A percentile compares a stretch with the other conserved stretches of the same genome.
Conservation (phyloP, 2,797 vertebrate genomes). For the Lemur catta region DNA sequence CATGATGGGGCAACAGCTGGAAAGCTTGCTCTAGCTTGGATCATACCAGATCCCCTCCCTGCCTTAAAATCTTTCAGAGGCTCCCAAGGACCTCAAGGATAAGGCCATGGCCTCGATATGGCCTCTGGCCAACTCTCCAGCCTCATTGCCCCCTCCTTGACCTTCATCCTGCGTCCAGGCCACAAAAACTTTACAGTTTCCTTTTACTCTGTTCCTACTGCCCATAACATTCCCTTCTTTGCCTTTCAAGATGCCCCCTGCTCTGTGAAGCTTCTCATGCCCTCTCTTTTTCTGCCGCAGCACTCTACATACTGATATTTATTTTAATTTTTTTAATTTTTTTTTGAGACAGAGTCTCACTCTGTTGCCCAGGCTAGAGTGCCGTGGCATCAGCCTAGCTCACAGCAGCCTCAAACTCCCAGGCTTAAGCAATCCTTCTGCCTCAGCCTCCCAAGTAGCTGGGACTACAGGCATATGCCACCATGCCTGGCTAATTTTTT, state of each 20-base stretch:
- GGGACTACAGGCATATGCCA: too few species aligned
- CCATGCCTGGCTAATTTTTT: too few species aligned
- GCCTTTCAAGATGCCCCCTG: slow-evolving; percentile 17
- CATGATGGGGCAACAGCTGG: neutral
- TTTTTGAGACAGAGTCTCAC: too few species aligned
- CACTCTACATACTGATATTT: neutral
- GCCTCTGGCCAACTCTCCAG: neutral
- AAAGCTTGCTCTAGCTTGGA: neutral
- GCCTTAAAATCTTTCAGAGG: neutral
- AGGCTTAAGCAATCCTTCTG: too few species aligned
- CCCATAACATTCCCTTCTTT: neutral
- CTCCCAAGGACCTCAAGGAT: neutral
- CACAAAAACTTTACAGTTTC: slow-evolving; percentile 1
- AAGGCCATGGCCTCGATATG: neutral
- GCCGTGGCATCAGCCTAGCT: too few species aligned
- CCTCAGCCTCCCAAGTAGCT: too few species aligned
- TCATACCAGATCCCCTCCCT: neutral
- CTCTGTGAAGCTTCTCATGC: neutral
- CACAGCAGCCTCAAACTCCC: too few species aligned
- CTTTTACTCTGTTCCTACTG: slow-evolving; percentile 4
- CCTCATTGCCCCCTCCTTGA: neutral
- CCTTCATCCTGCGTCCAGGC: neutral
- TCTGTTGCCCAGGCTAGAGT: too few species aligned
- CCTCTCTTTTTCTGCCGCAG: slow-evolving; percentile 2
- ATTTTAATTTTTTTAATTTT: too few species aligned